Evolutionary conservation across 2,888 invertebrate species (phyloP).

Genomic region (Acanthopleura granulata): DNA sequence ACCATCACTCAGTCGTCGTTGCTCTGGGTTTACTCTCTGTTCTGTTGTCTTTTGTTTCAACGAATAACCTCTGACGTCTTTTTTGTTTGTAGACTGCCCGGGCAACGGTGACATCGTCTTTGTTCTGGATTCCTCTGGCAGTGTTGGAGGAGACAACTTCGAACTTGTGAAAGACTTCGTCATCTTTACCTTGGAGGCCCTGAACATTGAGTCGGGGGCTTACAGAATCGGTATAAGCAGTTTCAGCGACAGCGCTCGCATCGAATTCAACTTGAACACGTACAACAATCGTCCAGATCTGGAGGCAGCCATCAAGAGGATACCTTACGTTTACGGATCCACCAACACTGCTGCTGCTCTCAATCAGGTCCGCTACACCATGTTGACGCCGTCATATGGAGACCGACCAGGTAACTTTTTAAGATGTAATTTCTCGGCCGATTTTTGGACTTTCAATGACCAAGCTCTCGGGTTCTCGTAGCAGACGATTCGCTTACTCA

Average conservation of each 20-base stretch:
- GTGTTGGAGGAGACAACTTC: constrained; percentile 16
- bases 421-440: too few species aligned
- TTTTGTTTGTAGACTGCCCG: background rate
- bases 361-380: constrained; percentile 42
- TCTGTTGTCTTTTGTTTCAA: too few species aligned
- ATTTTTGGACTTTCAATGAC: too few species aligned
- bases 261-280: constrained; percentile 34
- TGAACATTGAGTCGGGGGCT: constrained; percentile 7
- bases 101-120: constrained; percentile 16
- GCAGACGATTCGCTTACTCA: too few species aligned
- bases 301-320: background rate
- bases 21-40: too few species aligned
- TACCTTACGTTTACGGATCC: constrained; percentile 54
- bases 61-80: background rate
- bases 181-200: background rate
- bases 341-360: constrained; percentile 59
- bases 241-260: constrained; percentile 25
- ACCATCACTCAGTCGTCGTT: too few species aligned
- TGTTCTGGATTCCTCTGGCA: constrained; percentile 14
- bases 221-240: constrained; percentile 24
- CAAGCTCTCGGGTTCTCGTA: too few species aligned
- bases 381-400: constrained; percentile 47
- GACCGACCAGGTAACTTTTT: constrained; percentile 52
- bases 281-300: constrained; percentile 28
- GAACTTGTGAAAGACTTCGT: constrained; percentile 16